Conservation (phyloP, 2,888 invertebrate species). For the Lagria hirta region DNA sequence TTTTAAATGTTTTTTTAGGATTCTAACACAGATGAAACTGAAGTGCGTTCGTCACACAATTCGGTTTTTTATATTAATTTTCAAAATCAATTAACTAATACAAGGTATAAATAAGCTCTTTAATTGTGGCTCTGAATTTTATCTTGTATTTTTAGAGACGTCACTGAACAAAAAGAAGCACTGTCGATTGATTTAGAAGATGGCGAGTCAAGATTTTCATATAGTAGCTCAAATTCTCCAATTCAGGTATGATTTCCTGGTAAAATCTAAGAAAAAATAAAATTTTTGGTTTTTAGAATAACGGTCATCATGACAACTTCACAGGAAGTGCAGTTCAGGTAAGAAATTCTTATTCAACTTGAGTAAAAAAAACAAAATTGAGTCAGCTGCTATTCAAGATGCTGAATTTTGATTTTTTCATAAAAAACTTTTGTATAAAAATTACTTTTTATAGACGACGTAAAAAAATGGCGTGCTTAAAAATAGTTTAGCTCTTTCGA, state of each 20-base stretch:
- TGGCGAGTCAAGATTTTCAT: conserved; percentile 75
- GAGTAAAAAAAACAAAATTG: too few species aligned
- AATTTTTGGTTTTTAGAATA: conserved; percentile 24
- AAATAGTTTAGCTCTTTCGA: too few species aligned
- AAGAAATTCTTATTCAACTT: too few species aligned
- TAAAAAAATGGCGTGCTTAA: too few species aligned
- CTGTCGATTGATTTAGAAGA: conserved; percentile 62
- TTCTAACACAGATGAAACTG: conserved; percentile 41
- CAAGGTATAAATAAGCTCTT: neutral
- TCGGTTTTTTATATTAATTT: conserved; percentile 41
- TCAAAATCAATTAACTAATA: neutral
- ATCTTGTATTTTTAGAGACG: conserved; percentile 46
- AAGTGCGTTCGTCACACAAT: conserved; percentile 44
- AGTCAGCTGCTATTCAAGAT: too few species aligned
- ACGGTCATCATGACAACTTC: conserved; percentile 24
- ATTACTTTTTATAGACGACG: too few species aligned
- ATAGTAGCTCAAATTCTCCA: conserved; percentile 77
- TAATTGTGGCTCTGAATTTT: neutral
- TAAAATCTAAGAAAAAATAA: conserved; percentile 1
- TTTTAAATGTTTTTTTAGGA: conserved; percentile 36
- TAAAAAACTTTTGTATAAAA: too few species aligned
- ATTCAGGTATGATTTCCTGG: conserved; percentile 52
- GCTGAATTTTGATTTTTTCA: too few species aligned
- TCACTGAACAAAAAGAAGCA: conserved; percentile 56
- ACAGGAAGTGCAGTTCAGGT: too few species aligned